Evolutionary conservation across 2,797 vertebrate genomes (phyloP).

Genomic region (Rhabdomys pumilio): DNA sequence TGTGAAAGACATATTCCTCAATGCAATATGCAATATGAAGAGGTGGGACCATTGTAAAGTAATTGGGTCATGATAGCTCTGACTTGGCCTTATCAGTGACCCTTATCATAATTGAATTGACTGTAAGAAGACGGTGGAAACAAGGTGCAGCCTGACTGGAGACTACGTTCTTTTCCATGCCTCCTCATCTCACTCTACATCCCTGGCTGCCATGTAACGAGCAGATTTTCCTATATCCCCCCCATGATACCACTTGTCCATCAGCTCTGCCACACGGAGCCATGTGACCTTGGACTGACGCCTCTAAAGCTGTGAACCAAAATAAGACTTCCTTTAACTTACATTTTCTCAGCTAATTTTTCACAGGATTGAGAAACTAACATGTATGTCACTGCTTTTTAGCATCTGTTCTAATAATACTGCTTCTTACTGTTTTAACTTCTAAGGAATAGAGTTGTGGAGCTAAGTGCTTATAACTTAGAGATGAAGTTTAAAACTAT

Average conservation of each 20-base stretch:
- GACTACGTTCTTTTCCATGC: not conserved
- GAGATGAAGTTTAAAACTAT: not conserved
- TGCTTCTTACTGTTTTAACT: not conserved
- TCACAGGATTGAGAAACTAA: not conserved
- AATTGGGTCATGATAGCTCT: not conserved
- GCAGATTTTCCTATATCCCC: not conserved
- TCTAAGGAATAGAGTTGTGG: not conserved
- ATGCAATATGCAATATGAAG: not conserved
- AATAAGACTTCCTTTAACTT: not conserved
- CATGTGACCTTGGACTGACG: not conserved
- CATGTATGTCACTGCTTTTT: not conserved
- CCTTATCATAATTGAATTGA: not conserved
- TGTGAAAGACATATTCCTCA: not conserved
- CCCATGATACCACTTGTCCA: not conserved
- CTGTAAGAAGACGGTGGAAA: not conserved
- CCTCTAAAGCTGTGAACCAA: not conserved
- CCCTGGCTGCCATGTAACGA: not conserved
- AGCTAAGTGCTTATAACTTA: constrained; percentile 9
- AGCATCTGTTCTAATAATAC: constrained; percentile 53
- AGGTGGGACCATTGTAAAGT: not conserved
- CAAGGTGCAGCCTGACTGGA: not conserved
- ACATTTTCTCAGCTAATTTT: not conserved
- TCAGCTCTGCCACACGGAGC: not conserved
- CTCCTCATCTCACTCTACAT: no score
- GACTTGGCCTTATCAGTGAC: no score